Evolutionary conservation across 2,888 invertebrate genomes (phyloP), one percentile per base, ranked within the genome.

Genomic region (Oscheius sp.): DNA sequence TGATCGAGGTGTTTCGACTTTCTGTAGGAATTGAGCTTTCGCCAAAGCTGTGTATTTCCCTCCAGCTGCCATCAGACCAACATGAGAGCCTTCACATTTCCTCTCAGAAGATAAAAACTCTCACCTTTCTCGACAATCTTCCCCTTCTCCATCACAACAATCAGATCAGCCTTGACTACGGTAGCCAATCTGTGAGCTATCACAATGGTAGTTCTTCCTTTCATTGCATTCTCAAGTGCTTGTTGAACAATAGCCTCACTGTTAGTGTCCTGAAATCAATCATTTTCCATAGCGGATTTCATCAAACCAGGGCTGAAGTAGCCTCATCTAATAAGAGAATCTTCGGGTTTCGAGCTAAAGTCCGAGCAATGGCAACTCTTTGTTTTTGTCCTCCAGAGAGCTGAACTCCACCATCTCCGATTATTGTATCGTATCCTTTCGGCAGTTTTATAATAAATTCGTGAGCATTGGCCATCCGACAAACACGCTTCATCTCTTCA

Each of bases 371-470:
- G 0, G 78, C 75, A 42, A 78, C 70, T 55, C 78, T 52, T 55
- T 78, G 78, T 52, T 75, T 78, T 27, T 78, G 78, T 31, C 78
- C 78, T 17, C 78, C 78, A 0, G 75, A 75, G 23, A 78, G 58
- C 52, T 78, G 78, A 15, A 78, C 75, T 25, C 78, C 75, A 85
- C 91, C 91, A 52, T 91, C 90, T 42, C 92, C 92, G 39, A 78
- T 74, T 0, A 75, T 31, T 12, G 78, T 78, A 6, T 78, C 73
- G 31, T 78, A 78, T 1, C 78, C 78, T 48, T 57, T 75, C 8
- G 78, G 78, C 29, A 71, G 73, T 45, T 78, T 75, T 45, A 55
- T 37, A 25, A 78, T 78, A 58, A 78, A 78, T 27, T 78, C 75
- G 65, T 78, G 78, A 33, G 78, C 78, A 70, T 78, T 78, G 15